Conservation (phyloP, 2,888 invertebrate genomes). For the Latheticus oryzae region DNA sequence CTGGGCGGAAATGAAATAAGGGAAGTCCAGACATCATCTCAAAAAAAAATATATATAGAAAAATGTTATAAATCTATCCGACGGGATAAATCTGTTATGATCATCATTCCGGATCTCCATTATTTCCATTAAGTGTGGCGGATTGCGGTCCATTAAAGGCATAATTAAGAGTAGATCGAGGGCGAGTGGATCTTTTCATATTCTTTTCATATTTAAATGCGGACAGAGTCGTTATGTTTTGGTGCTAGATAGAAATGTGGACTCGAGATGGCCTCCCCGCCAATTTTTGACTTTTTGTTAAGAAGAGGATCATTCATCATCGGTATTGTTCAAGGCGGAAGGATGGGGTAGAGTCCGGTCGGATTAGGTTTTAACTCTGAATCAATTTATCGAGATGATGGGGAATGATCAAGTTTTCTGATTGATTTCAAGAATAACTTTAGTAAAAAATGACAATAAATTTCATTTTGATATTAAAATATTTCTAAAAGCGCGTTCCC, state of each 20-base stretch:
- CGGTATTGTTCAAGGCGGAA: constrained; percentile 2
- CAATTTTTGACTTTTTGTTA: constrained; percentile 17
- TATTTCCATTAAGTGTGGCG: constrained; percentile 47
- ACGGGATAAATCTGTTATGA: constrained; percentile 36
- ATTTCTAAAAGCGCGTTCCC: no score
- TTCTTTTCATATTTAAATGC: constrained; percentile 63
- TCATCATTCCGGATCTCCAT: constrained; percentile 31
- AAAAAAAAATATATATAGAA: constrained; percentile 14
- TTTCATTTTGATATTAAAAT: no score
- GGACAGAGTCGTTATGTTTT: constrained; percentile 48
- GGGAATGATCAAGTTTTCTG: not conserved
- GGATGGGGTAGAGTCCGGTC: constrained; percentile 15
- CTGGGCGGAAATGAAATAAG: constrained; percentile 54
- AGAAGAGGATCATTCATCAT: constrained; percentile 28
- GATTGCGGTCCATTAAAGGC: constrained; percentile 54
- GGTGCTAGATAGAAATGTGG: constrained; percentile 33
- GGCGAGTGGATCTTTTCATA: constrained; percentile 49
- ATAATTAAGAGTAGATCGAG: constrained; percentile 55
- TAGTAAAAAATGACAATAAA: not conserved
- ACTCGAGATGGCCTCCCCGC: constrained; percentile 26
- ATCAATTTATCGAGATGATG: constrained; percentile 6
- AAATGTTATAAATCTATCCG: constrained; percentile 30
- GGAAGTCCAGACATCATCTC: constrained; percentile 16
- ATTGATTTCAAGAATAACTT: not conserved
- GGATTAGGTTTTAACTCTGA: constrained; percentile 23